phyloP scores from a whole-genome alignment of 2,113 vertebrate genomes.

The Regulus satrapa region DNA sequence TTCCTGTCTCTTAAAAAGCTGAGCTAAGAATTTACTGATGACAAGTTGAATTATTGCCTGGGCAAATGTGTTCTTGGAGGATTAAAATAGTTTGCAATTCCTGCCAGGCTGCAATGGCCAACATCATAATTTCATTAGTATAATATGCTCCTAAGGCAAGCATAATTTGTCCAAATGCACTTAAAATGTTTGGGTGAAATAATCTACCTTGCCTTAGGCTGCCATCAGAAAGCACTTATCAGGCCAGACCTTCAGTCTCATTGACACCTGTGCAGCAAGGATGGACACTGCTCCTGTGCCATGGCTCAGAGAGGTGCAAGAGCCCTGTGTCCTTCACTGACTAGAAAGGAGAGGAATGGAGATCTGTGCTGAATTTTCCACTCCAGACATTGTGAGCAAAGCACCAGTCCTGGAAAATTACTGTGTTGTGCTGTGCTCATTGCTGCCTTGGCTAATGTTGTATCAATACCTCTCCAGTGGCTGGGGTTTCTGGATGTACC shows the following conservation, averaged over 20 bases:
- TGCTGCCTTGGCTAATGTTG: neutral
- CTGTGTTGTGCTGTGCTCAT: neutral
- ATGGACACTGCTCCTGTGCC: neutral
- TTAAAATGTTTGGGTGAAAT: neutral
- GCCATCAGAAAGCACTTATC: neutral
- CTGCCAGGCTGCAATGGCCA: constrained; percentile 1
- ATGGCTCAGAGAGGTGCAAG: rapidly evolving
- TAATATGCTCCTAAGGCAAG: neutral
- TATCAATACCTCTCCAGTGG: neutral
- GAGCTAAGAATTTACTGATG: constrained; percentile 8
- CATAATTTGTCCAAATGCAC: neutral
- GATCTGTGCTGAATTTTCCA: neutral
- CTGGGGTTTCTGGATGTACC: neutral
- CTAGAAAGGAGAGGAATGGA: neutral
- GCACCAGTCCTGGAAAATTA: neutral
- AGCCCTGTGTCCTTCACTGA: rapidly evolving
- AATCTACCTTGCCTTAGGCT: neutral
- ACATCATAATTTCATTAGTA: neutral
- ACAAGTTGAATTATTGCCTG: neutral
- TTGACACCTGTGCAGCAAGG: rapidly evolving
- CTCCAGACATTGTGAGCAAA: neutral
- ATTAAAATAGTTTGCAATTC: constrained; percentile 14
- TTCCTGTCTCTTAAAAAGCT: constrained; percentile 21
- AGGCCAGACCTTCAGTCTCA: neutral
- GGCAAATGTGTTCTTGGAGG: neutral